Conservation (phyloP, 2,888 invertebrate genomes). For the Saturnia pavonia region DNA sequence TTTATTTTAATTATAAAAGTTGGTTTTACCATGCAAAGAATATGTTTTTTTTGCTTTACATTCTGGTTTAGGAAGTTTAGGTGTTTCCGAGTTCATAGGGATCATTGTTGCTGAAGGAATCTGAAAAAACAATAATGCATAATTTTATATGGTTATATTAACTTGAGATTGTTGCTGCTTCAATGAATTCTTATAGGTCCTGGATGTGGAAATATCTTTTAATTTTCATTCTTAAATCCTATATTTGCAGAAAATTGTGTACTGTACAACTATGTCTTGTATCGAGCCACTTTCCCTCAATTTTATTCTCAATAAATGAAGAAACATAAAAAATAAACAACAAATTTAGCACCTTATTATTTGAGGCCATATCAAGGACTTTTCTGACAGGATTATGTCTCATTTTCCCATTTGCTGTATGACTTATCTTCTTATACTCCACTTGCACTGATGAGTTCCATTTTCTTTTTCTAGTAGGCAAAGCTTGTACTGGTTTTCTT, state of each 20-base stretch:
- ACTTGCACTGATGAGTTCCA: conserved; percentile 74
- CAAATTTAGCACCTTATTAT: conserved; percentile 28
- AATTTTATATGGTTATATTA: background rate
- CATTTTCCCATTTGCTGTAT: conserved; percentile 53
- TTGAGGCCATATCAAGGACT: conserved; percentile 64
- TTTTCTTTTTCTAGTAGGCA: conserved; percentile 51
- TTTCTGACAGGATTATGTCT: conserved; percentile 62
- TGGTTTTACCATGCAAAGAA: conserved; percentile 48
- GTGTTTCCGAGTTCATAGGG: conserved; percentile 49
- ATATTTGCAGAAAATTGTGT: background rate
- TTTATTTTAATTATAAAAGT: too few species aligned
- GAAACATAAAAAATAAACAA: background rate
- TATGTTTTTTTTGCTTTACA: conserved; percentile 54
- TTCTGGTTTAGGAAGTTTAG: conserved; percentile 60
- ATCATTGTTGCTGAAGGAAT: conserved; percentile 37
- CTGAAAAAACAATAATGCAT: conserved; percentile 40
- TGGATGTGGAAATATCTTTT: background rate
- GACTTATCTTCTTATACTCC: conserved; percentile 55
- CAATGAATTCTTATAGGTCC: background rate
- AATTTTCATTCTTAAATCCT: background rate
- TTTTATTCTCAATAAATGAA: background rate
- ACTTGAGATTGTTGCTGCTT: background rate
- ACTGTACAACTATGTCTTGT: background rate
- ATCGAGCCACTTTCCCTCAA: background rate
- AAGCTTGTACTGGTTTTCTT: conserved; percentile 35